Conservation (phyloP, 2,888 invertebrate genomes). For the Parnassius orleans region DNA sequence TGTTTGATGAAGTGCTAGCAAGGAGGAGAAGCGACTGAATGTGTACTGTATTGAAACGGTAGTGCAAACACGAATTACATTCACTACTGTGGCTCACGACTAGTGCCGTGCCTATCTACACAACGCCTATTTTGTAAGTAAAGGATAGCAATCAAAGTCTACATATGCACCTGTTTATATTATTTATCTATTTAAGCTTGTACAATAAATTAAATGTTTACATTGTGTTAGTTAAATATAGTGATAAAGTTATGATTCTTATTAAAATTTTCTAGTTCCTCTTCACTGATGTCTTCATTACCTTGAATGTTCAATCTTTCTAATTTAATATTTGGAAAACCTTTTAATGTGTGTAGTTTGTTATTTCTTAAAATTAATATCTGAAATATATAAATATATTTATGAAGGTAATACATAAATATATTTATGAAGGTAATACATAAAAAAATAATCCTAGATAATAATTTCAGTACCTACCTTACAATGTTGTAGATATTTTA, state of each 20-base stretch:
- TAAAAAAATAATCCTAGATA: no score
- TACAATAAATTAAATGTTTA: background rate
- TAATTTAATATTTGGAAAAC: constrained; percentile 74
- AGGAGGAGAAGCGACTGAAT: no score
- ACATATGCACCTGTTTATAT: background rate
- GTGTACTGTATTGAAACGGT: no score
- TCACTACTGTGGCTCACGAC: no score
- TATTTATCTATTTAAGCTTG: background rate
- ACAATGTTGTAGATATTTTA: constrained; percentile 78
- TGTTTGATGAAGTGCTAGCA: no score
- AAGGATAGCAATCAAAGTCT: no score
- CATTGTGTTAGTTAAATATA: constrained; percentile 43
- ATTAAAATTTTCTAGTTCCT: constrained; percentile 57
- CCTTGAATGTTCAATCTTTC: constrained; percentile 69
- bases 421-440: no score
- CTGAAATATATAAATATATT: constrained; percentile 48
- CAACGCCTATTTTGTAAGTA: no score
- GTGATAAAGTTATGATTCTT: constrained; percentile 44
- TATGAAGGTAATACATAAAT: no score
- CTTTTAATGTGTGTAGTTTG: constrained; percentile 64
- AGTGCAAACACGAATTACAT: no score
- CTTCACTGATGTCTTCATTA: constrained; percentile 57
- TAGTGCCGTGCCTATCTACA: no score
- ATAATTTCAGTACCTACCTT: constrained; percentile 50
- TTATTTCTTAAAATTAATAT: constrained; percentile 77